Base-by-base conservation (phyloP, 2,888 invertebrate species). In the Selenia dentaria region DNA sequence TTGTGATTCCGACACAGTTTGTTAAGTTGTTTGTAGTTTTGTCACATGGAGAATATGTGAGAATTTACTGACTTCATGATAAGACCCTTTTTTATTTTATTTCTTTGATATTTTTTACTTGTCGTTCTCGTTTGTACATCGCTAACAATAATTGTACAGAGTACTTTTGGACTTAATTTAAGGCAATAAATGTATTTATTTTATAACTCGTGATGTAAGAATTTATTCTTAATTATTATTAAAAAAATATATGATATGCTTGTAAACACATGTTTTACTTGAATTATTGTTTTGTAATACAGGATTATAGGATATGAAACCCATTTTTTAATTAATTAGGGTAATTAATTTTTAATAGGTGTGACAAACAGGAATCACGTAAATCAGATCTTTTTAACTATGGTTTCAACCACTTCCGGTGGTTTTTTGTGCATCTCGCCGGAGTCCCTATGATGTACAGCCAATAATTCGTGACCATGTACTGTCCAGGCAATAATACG, bases 141-240 rank as follows among this genome's bases (percentile, higher is more conserved):
- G 82, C 88, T 89, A 89, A 89, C 90, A 90, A 89, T 90, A 86
- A 84, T 79, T 90, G 90, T 90, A 90, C 90, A 90, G 89, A 89
- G 81, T 88, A 89, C 85, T 90, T 90, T 89, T 86, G 87, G 85
- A 90, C 89, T 88, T 90, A 89, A 88, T 86, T 90, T 89, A 89
- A 88, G 90, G 89, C 88, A 87, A 89, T 90, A 90, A 90, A 90
- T 89, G 90, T 90, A 90, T 90, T 90, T 90, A 90, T 90, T 90
- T 89, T 90, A 89, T 89, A 90, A 89, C 88, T 90, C 81, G 89
- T 88, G 89, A 90, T 88, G 88, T 90, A 90, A 90, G 90, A 88
- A 88, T 89, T 90, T 88, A 89, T 89, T 88, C 89, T 86, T 90
- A 90, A 89, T 88, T 89, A 90, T 90, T 88, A 89, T 87, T 81